Evolutionary conservation across 2,113 vertebrate species (phyloP), one percentile per base, ranked within the genome.

Genomic region (Zingel zingel): DNA sequence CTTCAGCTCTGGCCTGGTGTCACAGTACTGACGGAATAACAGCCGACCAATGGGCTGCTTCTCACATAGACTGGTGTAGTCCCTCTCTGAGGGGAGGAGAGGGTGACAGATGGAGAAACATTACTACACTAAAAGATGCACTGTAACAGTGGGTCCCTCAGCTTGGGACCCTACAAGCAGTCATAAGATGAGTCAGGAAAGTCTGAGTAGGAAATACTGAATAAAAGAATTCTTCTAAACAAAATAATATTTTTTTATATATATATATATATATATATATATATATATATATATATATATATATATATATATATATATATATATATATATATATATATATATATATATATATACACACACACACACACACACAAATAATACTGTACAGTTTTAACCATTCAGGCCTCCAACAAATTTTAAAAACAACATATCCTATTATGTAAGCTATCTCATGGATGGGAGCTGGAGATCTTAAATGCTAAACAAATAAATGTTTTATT

Each of bases 1-100:
- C 90, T 95, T 96, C 77, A 98, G 91, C 70, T 96, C 94, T 33
- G 92, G 91, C 83, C 94, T 94, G 5, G 97, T 96, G 77, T 96
- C 95, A 84, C 97, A 98, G 93, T 97, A 98, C 86, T 97, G 96
- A 81, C 97, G 96, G 94, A 98, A 98, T 71, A 98, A 95, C 86
- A 97, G 96, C 80, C 96, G 96, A 74, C 97, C 97, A 58, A 98
- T 98, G 0, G 97, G 97, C 88, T 98, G 97, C 90, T 96, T 97
- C 90, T 98, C 96, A 89, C 97, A 98, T 53, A 98, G 95, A 85
- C 95, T 97, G 86, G 84, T 94, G 91, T 97, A 98, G 90, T 97
- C 96, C 93, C 95, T 96, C 82, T 97, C 97, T 98, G 89, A 61
- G 30, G 61, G 36, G 39, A 74, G 50, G n/a, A 77, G 16, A 19